phyloP scores from a whole-genome alignment of 2,888 invertebrate species.

The Blastobasis adustella region DNA sequence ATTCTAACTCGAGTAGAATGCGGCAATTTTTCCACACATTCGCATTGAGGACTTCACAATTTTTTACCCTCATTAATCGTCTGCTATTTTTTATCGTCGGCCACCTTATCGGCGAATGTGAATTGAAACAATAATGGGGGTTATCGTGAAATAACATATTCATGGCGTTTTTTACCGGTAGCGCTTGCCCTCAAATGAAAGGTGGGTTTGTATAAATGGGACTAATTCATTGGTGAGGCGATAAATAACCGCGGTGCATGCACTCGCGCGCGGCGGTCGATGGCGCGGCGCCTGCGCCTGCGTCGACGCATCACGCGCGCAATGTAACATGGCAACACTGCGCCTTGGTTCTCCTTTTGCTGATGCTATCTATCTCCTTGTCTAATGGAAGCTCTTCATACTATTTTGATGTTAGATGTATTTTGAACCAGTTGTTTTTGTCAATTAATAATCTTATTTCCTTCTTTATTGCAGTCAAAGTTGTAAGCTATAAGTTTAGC shows the following conservation, averaged over 20 bases:
- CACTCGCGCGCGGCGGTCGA: constrained; percentile 62
- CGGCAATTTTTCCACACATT: no score
- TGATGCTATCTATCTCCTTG: no score
- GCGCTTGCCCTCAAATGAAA: constrained; percentile 46
- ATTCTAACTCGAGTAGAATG: no score
- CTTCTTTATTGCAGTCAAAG: no score
- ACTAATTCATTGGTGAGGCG: constrained; percentile 51
- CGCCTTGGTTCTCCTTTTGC: background rate
- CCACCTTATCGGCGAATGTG: constrained; percentile 29
- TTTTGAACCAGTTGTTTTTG: no score
- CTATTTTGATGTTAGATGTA: no score
- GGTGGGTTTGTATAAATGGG: constrained; percentile 40
- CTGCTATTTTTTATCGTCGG: constrained; percentile 1
- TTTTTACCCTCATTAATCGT: constrained; percentile 19
- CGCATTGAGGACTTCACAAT: constrained; percentile 4
- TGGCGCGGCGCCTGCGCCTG: constrained; percentile 56
- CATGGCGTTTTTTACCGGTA: constrained; percentile 42
- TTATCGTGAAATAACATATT: constrained; percentile 38
- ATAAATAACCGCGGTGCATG: constrained; percentile 66
- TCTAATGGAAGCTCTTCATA: no score
- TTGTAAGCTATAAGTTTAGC: no score
- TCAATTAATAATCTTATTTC: no score
- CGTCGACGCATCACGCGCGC: constrained; percentile 15
- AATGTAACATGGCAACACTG: constrained; percentile 11
- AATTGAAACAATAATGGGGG: constrained; percentile 34